Base-by-base conservation (phyloP, 2,888 invertebrate species). In the Pocota personata region DNA sequence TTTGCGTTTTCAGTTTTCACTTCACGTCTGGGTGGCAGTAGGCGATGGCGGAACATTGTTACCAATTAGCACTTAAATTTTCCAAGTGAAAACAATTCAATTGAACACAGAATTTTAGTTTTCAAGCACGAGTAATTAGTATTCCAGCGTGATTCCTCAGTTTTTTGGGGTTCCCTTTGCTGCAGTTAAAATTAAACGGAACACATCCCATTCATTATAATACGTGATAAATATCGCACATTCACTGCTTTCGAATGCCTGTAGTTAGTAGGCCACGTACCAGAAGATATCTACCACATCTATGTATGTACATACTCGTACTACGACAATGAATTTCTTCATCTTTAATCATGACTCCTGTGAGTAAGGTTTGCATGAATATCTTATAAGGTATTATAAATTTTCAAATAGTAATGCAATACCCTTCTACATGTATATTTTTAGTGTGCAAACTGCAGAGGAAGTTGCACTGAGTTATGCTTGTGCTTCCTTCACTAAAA, bases 81-180 rank as follows among this genome's bases (percentile, higher is more conserved):
- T 55, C 57, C 64, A 66, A 80, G 84, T 82, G 80, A 86, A 86
- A 86, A 76, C 84, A 80, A 84, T 84, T 84, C 52, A 80, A 84
- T 84, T 80, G 84, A 80, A 84, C 21, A 55, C n/a, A 71, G 32
- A 79, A 50, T 66, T 79, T 73, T 14, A 66, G 78, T 46, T 78
- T 78, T 62, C 32, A 60, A 55, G 73, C 80, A 80, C 52, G 64
- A 75, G 80, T 64, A 86, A 86, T 86, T 86, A 86, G 84, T 80
- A 76, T 76, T 75, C 58, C 58, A 60, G 58, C 48, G 80, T 72
- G 84, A 86, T 72, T 79, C 73, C 30, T 66, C 78, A 55, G 57
- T 76, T 83, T 83, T 83, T 32, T 67, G 73, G 60, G 52, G 14
- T 73, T 62, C 48, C 60, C 10, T 58, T 21, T 46, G 24, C 37